Percentiles rank a stretch among this genome's conserved stretches.
These are phyloP conservation scores for Synanceia verrucosa DNA, from an alignment of 2,797 vertebrate genomes.

Conservation along the genomic window DNA sequence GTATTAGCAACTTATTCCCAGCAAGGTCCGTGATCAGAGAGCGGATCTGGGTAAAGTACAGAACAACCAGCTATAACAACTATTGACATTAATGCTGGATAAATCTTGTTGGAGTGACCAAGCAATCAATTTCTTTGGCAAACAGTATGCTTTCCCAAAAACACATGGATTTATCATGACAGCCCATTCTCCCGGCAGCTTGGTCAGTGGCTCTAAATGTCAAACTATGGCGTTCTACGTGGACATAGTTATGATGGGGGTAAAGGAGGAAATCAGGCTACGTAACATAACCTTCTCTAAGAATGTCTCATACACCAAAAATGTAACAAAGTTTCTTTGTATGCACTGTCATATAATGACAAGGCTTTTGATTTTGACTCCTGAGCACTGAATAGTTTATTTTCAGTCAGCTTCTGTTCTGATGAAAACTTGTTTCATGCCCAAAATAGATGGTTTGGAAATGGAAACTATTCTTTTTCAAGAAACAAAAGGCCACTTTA, in stretches of 20 bases:
- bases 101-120: neutral
- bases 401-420: neutral
- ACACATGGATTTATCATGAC: neutral
- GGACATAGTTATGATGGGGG: neutral
- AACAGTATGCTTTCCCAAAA: neutral
- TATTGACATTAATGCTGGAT: neutral
- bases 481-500: neutral
- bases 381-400: neutral
- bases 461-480: neutral
- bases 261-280: too few relatives aligned
- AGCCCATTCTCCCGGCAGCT: neutral
- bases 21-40: conserved; percentile 88
- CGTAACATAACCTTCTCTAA: too few relatives aligned
- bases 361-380: too few relatives aligned
- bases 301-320: neutral
- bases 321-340: too few relatives aligned
- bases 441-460: neutral
- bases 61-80: neutral
- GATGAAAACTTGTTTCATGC: neutral
- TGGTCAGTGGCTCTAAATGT: neutral
- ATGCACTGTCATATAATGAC: too few relatives aligned
- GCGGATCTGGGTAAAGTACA: conserved; percentile 80
- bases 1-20: conserved; percentile 89
- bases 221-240: neutral
- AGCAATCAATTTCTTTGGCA: neutral